Conservation (phyloP, 2,113 vertebrate species). For the Caranx ignobilis region DNA sequence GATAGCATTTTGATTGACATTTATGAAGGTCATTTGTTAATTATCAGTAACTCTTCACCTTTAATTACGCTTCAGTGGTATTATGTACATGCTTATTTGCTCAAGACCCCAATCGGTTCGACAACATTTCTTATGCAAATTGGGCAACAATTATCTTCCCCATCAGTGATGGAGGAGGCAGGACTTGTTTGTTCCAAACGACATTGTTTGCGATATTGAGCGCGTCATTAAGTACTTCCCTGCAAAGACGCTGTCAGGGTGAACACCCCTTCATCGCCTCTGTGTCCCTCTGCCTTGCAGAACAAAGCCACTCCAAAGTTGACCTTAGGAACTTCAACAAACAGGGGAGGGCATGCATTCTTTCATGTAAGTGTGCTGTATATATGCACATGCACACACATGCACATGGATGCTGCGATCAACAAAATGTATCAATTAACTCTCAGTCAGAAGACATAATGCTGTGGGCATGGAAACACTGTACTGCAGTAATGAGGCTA, state of each 20-base stretch:
- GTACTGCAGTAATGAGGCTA: neutral
- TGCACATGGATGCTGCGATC: neutral
- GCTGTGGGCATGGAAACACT: neutral
- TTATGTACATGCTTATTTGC: conserved; percentile 75
- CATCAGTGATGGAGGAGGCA: conserved; percentile 72
- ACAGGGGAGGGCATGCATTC: neutral
- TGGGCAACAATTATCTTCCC: conserved; percentile 76
- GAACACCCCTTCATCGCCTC: conserved; percentile 49
- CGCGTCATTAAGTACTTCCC: conserved; percentile 70
- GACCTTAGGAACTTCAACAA: conserved; percentile 21
- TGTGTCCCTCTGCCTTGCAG: conserved; percentile 14
- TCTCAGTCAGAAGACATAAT: neutral
- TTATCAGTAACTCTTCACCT: conserved; percentile 75
- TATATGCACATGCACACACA: neutral
- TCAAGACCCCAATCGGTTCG: conserved; percentile 65
- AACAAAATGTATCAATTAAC: neutral
- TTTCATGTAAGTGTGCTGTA: neutral
- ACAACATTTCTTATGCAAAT: conserved; percentile 83
- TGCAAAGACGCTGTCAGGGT: conserved; percentile 54
- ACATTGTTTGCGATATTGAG: conserved; percentile 78
- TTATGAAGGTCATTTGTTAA: conserved; percentile 80
- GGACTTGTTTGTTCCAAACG: conserved; percentile 73
- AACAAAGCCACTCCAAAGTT: conserved; percentile 38
- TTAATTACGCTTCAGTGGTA: conserved; percentile 68
- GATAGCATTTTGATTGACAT: conserved; percentile 80